A percentile compares a stretch with the other conserved stretches of the same genome.
Evolutionary conservation across 2,888 invertebrate species (phyloP).

Genomic region (Cephus sareptanus): DNA sequence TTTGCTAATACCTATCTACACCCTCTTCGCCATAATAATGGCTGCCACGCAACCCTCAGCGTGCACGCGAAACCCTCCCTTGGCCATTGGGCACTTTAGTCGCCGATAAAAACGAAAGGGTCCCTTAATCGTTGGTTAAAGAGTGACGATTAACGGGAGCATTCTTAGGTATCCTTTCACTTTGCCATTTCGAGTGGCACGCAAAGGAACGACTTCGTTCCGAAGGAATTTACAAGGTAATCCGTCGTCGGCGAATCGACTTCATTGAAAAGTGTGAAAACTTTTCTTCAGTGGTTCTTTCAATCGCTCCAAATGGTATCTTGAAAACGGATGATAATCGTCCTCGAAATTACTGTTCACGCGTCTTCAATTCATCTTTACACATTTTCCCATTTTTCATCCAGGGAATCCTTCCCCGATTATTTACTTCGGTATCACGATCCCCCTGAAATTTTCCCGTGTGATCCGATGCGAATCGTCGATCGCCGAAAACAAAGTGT

Average conservation of each 20-base stretch:
- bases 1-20: background rate
- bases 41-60: background rate
- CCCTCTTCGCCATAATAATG: background rate
- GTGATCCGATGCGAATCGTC: background rate
- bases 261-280: too few species aligned
- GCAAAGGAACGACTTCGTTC: background rate
- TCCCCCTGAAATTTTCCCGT: background rate
- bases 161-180: background rate
- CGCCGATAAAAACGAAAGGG: background rate
- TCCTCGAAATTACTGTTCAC: background rate
- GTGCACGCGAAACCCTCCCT: background rate
- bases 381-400: too few species aligned
- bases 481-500: background rate
- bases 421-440: too few species aligned
- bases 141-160: background rate
- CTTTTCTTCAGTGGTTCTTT: background rate
- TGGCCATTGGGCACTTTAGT: background rate
- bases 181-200: background rate
- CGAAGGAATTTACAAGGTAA: background rate
- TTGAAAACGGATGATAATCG: background rate
- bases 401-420: too few species aligned
- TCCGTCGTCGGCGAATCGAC: too few species aligned
- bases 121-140: background rate
- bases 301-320: background rate
- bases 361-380: too few species aligned